Percentiles rank a stretch among this genome's conserved stretches.
Evolutionary conservation across 2,113 vertebrate species (phyloP).

Genomic region (Megalops atlanticus): DNA sequence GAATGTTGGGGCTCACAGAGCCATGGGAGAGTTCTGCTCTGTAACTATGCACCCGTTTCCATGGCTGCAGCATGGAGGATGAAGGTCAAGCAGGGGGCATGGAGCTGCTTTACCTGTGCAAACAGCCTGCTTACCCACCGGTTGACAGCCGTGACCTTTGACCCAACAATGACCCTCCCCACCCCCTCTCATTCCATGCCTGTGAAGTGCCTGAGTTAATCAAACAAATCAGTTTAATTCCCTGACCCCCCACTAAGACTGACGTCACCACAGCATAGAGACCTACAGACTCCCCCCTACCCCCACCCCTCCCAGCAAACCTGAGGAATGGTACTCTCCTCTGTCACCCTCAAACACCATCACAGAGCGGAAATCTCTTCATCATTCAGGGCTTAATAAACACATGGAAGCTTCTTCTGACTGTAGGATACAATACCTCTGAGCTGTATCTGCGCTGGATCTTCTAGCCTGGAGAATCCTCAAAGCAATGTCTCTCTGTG

Average conservation of each 20-base stretch:
- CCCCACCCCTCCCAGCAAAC: not conserved
- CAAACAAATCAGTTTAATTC: conserved; percentile 14
- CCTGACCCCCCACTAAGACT: not conserved
- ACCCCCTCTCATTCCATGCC: conserved; percentile 16
- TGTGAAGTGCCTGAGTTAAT: conserved; percentile 39
- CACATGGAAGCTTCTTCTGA: too few relatives aligned
- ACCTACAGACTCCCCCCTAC: not conserved
- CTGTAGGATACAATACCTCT: too few relatives aligned
- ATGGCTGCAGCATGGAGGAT: not conserved
- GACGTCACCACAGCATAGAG: not conserved
- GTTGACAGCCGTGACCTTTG: conserved; percentile 3
- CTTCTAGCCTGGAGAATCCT: too few relatives aligned
- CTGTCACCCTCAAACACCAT: conserved; percentile 17
- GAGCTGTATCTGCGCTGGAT: too few relatives aligned
- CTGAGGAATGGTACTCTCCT: not conserved
- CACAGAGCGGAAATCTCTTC: too few relatives aligned
- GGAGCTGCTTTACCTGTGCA: not conserved
- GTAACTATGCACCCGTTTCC: conserved; percentile 10
- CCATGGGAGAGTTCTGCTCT: conserved; percentile 12
- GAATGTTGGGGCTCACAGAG: too few relatives aligned
- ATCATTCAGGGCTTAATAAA: too few relatives aligned
- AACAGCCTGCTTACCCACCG: not conserved
- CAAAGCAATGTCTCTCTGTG: too few relatives aligned
- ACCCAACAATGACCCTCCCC: conserved; percentile 66
- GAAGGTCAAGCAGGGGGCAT: too few relatives aligned